Evolutionary conservation across 2,113 vertebrate genomes (phyloP), one percentile per base, ranked within the genome.

Genomic region (Bombycilla garrulus): DNA sequence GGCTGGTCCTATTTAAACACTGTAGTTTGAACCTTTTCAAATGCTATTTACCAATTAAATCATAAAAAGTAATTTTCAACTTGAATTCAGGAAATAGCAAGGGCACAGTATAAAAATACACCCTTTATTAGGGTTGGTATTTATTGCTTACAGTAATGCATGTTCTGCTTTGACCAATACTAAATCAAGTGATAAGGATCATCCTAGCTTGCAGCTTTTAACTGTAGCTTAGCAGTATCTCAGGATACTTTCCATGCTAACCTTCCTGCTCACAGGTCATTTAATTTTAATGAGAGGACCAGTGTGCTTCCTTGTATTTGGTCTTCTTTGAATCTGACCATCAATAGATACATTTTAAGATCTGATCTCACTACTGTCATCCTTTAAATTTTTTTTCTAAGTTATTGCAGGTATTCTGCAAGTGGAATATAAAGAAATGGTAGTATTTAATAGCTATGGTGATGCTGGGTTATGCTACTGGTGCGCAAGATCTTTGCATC

Each of bases 41-140:
- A 76, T n/a, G 53, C 42, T 72, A 76, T 62, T 82, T 90, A 73
- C 74, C 64, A 92, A 78, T 90, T 88, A 94, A 81, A 96, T 90
- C 2, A 4, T 95, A 95, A 96, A 95, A 87, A 92, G 86, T 86
- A 93, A 93, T 91, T 92, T 95, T 94, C 73, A 92, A 81, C 93
- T 92, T 85, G 42, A 85, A 62, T 93, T 88, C 19, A 2, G 73
- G 87, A 78, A 91, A 40, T 28, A 58, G n/a, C 26, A 64, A 85
- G 56, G 58, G 35, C 57, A 65, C 4, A 28, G 45, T 48, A 2
- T 86, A 74, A 62, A 93, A 79, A 78, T 51, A 19, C 5, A 61
- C 8, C 21, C 70, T 69, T 88, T 78, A 78, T 56, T 92, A 56
- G 33, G 22, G 23, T 65, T 95, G 92, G 94, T 74, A 93, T 95